Percentiles rank a stretch among this genome's conserved stretches.
Evolutionary conservation across 1,140 invertebrate genomes (phyloP).

Genomic region (Parasteatoda tepidariorum): DNA sequence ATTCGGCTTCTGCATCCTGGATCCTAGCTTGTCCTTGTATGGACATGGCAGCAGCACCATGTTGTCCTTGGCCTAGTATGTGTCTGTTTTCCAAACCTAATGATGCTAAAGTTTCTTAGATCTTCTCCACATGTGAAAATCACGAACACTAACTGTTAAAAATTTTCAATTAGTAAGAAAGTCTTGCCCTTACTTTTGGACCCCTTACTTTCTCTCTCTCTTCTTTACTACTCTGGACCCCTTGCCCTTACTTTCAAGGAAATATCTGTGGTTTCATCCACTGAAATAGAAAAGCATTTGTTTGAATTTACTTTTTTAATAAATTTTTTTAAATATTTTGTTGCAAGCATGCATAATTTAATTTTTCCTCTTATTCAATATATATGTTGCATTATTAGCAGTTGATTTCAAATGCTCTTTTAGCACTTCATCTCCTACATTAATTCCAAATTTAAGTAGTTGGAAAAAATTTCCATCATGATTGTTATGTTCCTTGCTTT

Average conservation of each 20-base stretch:
- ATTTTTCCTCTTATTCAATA: too few relatives aligned
- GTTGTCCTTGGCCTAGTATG: conserved; percentile 63
- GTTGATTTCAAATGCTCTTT: neutral
- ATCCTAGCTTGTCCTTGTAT: too few relatives aligned
- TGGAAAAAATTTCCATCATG: neutral
- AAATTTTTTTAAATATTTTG: too few relatives aligned
- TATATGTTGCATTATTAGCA: neutral
- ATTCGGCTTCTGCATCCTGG: conserved; percentile 48
- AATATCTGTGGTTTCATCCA: conserved; percentile 19
- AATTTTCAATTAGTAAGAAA: conserved; percentile 1
- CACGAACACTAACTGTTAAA: neutral
- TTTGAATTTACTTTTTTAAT: too few relatives aligned
- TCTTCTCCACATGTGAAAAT: conserved; percentile 1
- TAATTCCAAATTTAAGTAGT: neutral
- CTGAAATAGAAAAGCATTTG: neutral
- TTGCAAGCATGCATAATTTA: too few relatives aligned
- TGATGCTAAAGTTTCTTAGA: conserved; percentile 11
- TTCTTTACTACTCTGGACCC: neutral
- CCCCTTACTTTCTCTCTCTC: neutral
- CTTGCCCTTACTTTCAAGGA: neutral
- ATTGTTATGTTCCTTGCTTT: neutral
- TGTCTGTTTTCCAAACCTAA: conserved; percentile 1
- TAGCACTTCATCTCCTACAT: conserved; percentile 3
- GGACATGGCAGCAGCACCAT: conserved; percentile 63
- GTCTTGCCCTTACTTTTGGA: neutral